phyloP scores from a whole-genome alignment of 1,140 invertebrate species.

The Drosophila mojavensis region DNA sequence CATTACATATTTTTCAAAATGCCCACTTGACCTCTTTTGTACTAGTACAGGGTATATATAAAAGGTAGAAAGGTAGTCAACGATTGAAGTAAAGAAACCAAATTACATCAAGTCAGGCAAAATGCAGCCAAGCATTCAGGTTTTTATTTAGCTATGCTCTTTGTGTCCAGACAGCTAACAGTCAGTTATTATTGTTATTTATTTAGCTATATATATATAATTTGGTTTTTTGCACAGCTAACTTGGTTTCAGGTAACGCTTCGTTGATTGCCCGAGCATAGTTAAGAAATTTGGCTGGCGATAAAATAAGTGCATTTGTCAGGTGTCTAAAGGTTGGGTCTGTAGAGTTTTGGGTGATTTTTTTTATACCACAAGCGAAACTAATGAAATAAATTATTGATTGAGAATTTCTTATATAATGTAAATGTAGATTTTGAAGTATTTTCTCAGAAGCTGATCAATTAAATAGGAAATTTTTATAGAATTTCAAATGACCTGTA shows the following conservation, averaged over 20 bases:
- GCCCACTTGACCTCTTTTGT: background rate
- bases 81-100: constrained; percentile 56
- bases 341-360: too few relatives aligned
- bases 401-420: too few relatives aligned
- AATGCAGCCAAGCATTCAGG: constrained; percentile 73
- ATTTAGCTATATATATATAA: background rate
- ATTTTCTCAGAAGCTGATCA: too few relatives aligned
- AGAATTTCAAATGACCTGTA: too few relatives aligned
- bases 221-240: constrained; percentile 49
- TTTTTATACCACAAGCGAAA: too few relatives aligned
- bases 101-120: constrained; percentile 79
- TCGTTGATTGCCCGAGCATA: constrained; percentile 50
- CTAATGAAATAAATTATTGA: too few relatives aligned
- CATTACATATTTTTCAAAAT: background rate
- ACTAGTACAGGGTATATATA: constrained; percentile 6
- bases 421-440: too few relatives aligned
- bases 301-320: constrained; percentile 46
- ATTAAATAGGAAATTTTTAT: too few relatives aligned
- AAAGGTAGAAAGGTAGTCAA: constrained; percentile 26
- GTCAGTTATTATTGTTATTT: constrained; percentile 32
- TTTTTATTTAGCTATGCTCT: constrained; percentile 67
- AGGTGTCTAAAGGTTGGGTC: constrained; percentile 29
- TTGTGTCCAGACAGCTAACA: constrained; percentile 70
- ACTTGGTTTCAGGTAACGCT: constrained; percentile 67
- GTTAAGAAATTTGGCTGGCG: constrained; percentile 40